These are phyloP conservation scores for Chiloscyllium punctatum DNA, from an alignment of 2,797 vertebrate species.

Conservation along the genomic window DNA sequence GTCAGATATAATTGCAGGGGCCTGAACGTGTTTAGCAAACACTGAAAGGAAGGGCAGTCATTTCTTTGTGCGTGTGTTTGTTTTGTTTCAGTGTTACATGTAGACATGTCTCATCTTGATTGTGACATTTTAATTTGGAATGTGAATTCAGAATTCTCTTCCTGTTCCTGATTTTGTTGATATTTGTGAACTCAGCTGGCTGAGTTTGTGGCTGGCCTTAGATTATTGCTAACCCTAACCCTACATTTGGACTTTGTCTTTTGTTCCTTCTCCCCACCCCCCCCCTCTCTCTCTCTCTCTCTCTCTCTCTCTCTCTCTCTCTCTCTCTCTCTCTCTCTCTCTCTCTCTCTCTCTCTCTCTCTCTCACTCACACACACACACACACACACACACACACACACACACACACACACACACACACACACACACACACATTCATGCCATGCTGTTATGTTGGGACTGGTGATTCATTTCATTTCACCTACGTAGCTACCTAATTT, in stretches of 20 bases:
- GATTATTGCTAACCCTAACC: not conserved
- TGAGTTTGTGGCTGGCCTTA: not conserved
- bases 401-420: too few relatives aligned
- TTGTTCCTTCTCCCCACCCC: too few relatives aligned
- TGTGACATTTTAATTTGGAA: not conserved
- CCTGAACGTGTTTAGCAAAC: not conserved
- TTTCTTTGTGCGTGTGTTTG: not conserved
- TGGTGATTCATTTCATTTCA: too few relatives aligned
- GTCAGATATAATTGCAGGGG: not conserved
- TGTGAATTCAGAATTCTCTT: not conserved
- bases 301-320: too few relatives aligned
- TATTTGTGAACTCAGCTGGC: not conserved
- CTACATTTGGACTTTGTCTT: not conserved
- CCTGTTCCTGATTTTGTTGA: not conserved
- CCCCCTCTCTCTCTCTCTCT: accelerated
- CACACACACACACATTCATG: not conserved
- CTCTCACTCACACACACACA: too few relatives aligned
- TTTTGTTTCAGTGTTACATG: not conserved
- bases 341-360: too few relatives aligned
- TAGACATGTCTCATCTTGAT: constrained; percentile 8
- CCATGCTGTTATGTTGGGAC: not conserved
- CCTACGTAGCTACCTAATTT: not conserved
- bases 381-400: too few relatives aligned
- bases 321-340: too few relatives aligned
- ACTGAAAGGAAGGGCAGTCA: not conserved